Evolutionary conservation across 2,113 vertebrate species (phyloP).

Genomic region (Chloropsis cyanopogon): DNA sequence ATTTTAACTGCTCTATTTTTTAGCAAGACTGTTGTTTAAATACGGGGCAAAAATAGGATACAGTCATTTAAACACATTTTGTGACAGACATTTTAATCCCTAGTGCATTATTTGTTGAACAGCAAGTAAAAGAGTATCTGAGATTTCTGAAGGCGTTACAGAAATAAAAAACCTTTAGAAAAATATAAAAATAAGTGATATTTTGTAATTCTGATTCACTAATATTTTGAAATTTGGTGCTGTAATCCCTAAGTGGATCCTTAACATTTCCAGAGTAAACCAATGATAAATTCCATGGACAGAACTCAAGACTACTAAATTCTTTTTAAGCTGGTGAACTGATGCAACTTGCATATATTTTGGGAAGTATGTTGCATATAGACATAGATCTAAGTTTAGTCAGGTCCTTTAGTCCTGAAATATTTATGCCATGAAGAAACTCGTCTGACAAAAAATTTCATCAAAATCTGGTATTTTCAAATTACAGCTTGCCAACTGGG

Average conservation of each 20-base stretch:
- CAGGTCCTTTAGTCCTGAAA: neutral
- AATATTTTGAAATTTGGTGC: neutral
- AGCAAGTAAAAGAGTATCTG: neutral
- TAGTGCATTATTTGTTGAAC: neutral
- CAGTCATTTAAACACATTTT: neutral
- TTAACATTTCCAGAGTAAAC: neutral
- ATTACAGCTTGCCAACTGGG: neutral
- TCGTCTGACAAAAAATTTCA: neutral
- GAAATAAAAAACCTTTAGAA: neutral
- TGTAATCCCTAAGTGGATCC: neutral
- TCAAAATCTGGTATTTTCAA: neutral
- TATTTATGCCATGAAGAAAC: neutral
- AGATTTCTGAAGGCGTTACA: neutral
- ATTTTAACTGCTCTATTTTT: neutral
- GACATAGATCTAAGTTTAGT: neutral
- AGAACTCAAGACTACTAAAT: neutral
- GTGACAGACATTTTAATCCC: neutral
- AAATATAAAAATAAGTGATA: neutral
- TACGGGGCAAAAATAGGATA: neutral
- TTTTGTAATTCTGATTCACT: neutral
- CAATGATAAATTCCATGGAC: neutral
- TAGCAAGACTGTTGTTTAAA: neutral
- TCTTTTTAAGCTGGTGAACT: neutral
- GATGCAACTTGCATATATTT: neutral
- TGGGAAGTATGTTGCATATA: neutral